These are phyloP conservation scores for Kryptolebias marmoratus DNA, from an alignment of 2,113 vertebrate genomes.

Conservation along the genomic window DNA sequence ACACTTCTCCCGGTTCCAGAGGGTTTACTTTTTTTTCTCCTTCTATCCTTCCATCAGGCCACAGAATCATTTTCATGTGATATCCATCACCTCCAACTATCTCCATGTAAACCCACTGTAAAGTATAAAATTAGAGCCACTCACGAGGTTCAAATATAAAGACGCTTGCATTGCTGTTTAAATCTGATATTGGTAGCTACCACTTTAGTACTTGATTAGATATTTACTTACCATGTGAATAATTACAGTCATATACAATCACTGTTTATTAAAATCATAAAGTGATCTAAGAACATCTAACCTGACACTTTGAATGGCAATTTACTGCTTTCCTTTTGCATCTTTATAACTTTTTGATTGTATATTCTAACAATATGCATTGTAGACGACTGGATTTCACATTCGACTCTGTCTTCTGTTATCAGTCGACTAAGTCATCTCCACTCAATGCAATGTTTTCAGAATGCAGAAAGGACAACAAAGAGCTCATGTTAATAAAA, in stretches of 20 bases:
- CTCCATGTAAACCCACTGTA: neutral
- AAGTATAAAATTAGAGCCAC: neutral
- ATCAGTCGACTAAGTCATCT: slow-evolving; percentile 45
- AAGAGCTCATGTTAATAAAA: slow-evolving; percentile 62
- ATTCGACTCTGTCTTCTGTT: slow-evolving; percentile 27
- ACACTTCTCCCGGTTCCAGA: slow-evolving; percentile 59
- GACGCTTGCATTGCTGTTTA: slow-evolving; percentile 7
- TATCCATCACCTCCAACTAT: slow-evolving; percentile 24
- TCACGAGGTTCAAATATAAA: neutral
- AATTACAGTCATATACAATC: neutral
- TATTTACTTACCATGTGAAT: slow-evolving; percentile 19
- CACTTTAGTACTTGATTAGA: neutral
- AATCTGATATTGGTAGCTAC: slow-evolving; percentile 4
- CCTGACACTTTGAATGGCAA: neutral
- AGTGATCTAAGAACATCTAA: too few relatives aligned
- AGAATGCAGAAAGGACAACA: slow-evolving; percentile 40
- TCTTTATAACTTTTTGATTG: slow-evolving; percentile 1
- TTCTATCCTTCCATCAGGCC: slow-evolving; percentile 36
- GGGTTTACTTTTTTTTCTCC: slow-evolving; percentile 28
- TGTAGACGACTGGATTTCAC: slow-evolving; percentile 17
- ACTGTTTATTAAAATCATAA: neutral
- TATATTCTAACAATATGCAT: slow-evolving; percentile 1
- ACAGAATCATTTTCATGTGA: slow-evolving; percentile 33
- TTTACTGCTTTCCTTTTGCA: neutral
- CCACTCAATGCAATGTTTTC: slow-evolving; percentile 49